phyloP scores from a whole-genome alignment of 1,140 invertebrate species.

The Ctenoplectra terminalis region DNA sequence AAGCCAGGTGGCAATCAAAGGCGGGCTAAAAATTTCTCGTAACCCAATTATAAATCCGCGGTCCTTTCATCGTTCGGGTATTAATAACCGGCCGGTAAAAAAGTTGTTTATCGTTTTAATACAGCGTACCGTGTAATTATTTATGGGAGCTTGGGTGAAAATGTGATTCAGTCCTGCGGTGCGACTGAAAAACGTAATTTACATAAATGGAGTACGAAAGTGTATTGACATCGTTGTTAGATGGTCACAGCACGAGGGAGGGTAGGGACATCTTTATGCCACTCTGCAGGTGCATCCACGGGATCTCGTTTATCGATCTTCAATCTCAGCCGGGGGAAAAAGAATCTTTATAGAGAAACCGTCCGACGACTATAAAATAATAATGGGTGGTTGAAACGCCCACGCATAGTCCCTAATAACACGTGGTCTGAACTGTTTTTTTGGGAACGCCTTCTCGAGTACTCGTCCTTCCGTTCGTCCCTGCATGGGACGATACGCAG shows the following conservation, averaged over 20 bases:
- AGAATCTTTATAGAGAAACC: slow-evolving; percentile 1
- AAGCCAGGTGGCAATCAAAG: slow-evolving; percentile 6
- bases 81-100: background rate
- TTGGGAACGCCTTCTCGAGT: slow-evolving; percentile 49
- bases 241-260: no score
- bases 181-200: slow-evolving; percentile 6
- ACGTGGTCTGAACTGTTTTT: slow-evolving; percentile 44
- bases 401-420: slow-evolving; percentile 56
- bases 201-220: slow-evolving; percentile 24
- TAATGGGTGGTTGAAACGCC: slow-evolving; percentile 53
- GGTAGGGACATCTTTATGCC: background rate
- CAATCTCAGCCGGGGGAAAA: slow-evolving; percentile 16
- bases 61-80: slow-evolving; percentile 33
- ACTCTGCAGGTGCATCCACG: slow-evolving; percentile 31
- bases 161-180: background rate
- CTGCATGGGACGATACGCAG: slow-evolving; percentile 22
- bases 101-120: slow-evolving; percentile 23
- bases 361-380: slow-evolving; percentile 58
- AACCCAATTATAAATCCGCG: slow-evolving; percentile 30
- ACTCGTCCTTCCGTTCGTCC: background rate
- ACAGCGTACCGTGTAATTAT: slow-evolving; percentile 36
- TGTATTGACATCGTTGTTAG: slow-evolving; percentile 7
- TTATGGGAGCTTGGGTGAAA: background rate
- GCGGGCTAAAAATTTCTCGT: slow-evolving; percentile 19
- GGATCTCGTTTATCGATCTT: slow-evolving; percentile 57